Evolutionary conservation across 2,113 vertebrate genomes (phyloP), one percentile per base, ranked within the genome.

Genomic region (Rhinopithecus roxellana): DNA sequence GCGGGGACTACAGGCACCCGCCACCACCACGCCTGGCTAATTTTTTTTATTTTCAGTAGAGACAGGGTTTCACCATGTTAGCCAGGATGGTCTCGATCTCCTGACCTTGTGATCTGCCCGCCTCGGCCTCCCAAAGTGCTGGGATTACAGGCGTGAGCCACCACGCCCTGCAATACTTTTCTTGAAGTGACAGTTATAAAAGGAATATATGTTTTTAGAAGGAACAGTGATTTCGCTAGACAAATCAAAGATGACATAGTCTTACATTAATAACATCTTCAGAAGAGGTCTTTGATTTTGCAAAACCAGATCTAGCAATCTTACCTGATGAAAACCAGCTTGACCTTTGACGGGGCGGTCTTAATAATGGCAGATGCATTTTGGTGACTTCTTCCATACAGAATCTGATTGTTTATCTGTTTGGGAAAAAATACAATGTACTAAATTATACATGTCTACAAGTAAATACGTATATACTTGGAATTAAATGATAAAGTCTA

Each of bases 331-430:
- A 99, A 99, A 98, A 99, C 99, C 45, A 99, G 98, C 92, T 99
- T 99, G 98, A 99, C 99, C 95, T 99, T 99, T 87, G 99, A 97
- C 7, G 99, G 97, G 9, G 99, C 98, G 13, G 99, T 99, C 98
- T 99, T 99, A 93, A 99, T 99, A 98, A 99, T 99, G 97, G 99
- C 99, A 11, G 99, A 99, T 38, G 99, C 99, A 55, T 99, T 99
- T 98, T 99, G 99, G 96, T 99, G 99, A 97, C 99, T 99, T 98
- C 99, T 99, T 96, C 99, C 99, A 97, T 99, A 99, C 59, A 99
- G 86, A 43, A 99, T 98, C 98, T 99, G 99, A 98, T 99, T 99
- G 98, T 99, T 99, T 97, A 99, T 99, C 99, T 99, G 98, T 98
- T 91, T 50, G 81, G 79, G 97, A 30, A 85, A 95, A 98, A 97